phyloP scores from a whole-genome alignment of 2,888 invertebrate genomes.

The Apantesis nais region DNA sequence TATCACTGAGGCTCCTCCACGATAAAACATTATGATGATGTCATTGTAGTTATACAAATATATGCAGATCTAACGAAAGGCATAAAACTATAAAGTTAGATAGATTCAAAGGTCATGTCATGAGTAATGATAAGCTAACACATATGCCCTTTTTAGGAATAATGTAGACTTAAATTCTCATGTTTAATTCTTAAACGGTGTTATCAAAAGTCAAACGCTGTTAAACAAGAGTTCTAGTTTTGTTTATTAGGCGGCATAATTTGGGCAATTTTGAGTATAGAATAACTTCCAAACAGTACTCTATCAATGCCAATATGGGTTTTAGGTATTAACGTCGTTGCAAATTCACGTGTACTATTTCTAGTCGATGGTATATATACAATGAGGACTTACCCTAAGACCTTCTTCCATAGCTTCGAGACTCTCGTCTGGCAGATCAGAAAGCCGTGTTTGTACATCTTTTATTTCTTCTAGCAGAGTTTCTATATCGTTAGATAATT shows the following conservation, averaged over 20 bases:
- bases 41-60: not conserved
- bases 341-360: constrained; percentile 49
- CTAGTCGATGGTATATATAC: constrained; percentile 53
- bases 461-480: constrained; percentile 89
- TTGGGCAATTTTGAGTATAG: constrained; percentile 32
- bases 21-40: not conserved
- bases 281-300: constrained; percentile 14
- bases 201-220: not conserved
- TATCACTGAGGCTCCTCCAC: not conserved
- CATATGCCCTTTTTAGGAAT: not conserved
- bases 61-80: not conserved
- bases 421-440: constrained; percentile 89
- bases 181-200: not conserved
- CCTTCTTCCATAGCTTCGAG: constrained; percentile 90
- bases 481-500: constrained; percentile 88
- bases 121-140: not conserved
- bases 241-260: constrained; percentile 61
- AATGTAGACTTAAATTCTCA: not conserved
- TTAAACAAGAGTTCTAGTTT: constrained; percentile 67
- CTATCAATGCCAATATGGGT: constrained; percentile 12
- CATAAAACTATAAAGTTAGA: not conserved
- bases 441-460: constrained; percentile 88
- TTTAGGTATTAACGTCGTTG: constrained; percentile 32
- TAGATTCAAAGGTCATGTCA: not conserved
- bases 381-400: constrained; percentile 87